phyloP scores from a whole-genome alignment of 2,888 invertebrate species.

The Exephanes ischioxanthus region DNA sequence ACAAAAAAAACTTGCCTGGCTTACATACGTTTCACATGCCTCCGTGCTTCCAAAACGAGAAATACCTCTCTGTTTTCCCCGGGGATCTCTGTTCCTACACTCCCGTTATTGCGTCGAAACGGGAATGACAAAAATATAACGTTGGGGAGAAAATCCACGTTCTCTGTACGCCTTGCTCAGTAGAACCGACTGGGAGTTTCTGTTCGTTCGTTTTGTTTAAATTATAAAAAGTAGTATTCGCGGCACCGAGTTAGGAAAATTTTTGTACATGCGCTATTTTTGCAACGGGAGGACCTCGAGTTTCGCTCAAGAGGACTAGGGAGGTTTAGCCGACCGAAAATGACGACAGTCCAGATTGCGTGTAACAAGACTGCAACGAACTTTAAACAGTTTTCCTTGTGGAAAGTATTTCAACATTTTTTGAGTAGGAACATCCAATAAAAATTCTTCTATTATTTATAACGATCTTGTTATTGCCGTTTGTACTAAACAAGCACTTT shows the following conservation, averaged over 20 bases:
- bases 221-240: background rate
- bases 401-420: too few relatives aligned
- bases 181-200: background rate
- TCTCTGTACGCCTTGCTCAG: constrained; percentile 1
- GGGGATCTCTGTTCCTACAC: constrained; percentile 15
- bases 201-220: constrained; percentile 7
- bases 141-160: constrained; percentile 18
- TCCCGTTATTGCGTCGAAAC: constrained; percentile 32
- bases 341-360: too few relatives aligned
- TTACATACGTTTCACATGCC: constrained; percentile 55
- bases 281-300: background rate
- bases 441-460: too few relatives aligned
- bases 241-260: background rate
- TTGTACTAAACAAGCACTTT: too few relatives aligned
- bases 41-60: constrained; percentile 54
- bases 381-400: too few relatives aligned
- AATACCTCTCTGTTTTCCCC: constrained; percentile 46
- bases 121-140: constrained; percentile 34
- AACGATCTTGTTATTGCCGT: too few relatives aligned
- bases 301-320: background rate
- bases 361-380: too few relatives aligned
- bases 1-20: constrained; percentile 43
- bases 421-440: too few relatives aligned
- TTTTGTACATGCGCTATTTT: constrained; percentile 7
- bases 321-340: too few relatives aligned